A percentile compares a stretch with the other conserved stretches of the same genome.
These are phyloP conservation scores for Spondyliosoma cantharus DNA, from an alignment of 2,797 vertebrate genomes.

Conservation along the genomic window DNA sequence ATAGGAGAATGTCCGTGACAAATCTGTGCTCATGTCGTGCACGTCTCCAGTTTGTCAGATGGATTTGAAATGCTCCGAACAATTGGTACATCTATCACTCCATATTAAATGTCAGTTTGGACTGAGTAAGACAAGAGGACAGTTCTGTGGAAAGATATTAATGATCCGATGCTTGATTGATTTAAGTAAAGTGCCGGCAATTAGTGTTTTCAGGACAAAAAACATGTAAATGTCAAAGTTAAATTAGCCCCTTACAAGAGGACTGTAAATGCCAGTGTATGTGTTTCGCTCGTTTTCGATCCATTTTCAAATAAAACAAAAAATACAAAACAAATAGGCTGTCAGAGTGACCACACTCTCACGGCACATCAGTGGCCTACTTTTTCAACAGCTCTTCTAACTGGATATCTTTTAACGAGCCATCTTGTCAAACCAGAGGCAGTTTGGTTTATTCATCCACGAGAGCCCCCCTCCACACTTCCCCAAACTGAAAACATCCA, in stretches of 20 bases:
- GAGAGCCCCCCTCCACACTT: slow-evolving; percentile 13
- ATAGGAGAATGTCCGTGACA: slow-evolving; percentile 18
- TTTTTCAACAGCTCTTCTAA: slow-evolving; percentile 65
- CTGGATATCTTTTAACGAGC: slow-evolving; percentile 68
- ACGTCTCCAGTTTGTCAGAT: slow-evolving; percentile 20
- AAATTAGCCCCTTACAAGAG: slow-evolving; percentile 29
- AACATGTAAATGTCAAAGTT: slow-evolving; percentile 21
- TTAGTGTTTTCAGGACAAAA: background rate
- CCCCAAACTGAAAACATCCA: slow-evolving; percentile 44
- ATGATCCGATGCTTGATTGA: background rate
- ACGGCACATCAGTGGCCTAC: slow-evolving; percentile 57
- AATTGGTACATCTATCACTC: slow-evolving; percentile 13
- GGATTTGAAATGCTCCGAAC: slow-evolving; percentile 21
- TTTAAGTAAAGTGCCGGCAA: background rate
- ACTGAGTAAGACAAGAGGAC: background rate
- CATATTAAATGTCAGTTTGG: slow-evolving; percentile 13
- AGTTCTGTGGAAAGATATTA: background rate
- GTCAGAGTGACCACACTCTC: slow-evolving; percentile 40
- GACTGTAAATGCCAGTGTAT: slow-evolving; percentile 31
- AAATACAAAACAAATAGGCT: slow-evolving; percentile 44
- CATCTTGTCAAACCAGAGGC: slow-evolving; percentile 61
- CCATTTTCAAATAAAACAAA: slow-evolving; percentile 46
- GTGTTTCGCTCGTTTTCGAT: slow-evolving; percentile 20
- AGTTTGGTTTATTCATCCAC: slow-evolving; percentile 46
- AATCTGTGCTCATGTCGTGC: slow-evolving; percentile 24